A percentile compares a stretch with the other conserved stretches of the same genome.
Evolutionary conservation across 2,113 vertebrate genomes (phyloP).

Genomic region (Strigops habroptila): DNA sequence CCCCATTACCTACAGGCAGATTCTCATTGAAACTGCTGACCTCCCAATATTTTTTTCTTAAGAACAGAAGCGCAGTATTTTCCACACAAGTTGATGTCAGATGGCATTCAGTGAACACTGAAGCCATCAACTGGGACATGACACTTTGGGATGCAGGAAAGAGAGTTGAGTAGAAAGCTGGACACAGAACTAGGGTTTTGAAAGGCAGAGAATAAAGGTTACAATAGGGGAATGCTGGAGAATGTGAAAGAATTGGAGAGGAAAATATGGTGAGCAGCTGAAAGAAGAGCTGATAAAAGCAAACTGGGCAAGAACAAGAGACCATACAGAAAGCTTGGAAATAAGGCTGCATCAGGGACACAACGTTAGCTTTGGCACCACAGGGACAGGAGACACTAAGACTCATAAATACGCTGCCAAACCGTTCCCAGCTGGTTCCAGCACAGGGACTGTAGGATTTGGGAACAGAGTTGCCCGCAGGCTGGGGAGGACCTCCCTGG

Average conservation of each 20-base stretch:
- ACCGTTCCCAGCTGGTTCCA: background rate
- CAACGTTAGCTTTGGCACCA: background rate
- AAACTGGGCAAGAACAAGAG: background rate
- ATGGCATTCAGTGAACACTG: background rate
- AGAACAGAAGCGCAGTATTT: background rate
- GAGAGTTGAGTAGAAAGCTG: background rate
- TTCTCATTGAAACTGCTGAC: background rate
- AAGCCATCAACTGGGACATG: background rate
- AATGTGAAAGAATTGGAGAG: background rate
- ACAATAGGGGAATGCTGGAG: background rate
- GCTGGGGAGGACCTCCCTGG: background rate
- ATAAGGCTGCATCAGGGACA: background rate
- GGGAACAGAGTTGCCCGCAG: background rate
- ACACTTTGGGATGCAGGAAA: background rate
- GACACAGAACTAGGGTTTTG: background rate
- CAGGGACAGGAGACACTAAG: background rate
- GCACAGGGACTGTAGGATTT: background rate
- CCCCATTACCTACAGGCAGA: background rate
- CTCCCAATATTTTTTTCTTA: background rate
- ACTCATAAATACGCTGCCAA: fast-evolving
- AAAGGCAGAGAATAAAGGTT: background rate
- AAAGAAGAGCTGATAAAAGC: background rate
- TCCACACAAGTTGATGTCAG: background rate
- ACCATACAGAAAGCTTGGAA: background rate
- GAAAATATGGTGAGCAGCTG: background rate